A percentile compares a stretch with the other conserved stretches of the same genome.
These are phyloP conservation scores for Falcunculus frontatus DNA, from an alignment of 2,113 vertebrate genomes.

Conservation along the genomic window DNA sequence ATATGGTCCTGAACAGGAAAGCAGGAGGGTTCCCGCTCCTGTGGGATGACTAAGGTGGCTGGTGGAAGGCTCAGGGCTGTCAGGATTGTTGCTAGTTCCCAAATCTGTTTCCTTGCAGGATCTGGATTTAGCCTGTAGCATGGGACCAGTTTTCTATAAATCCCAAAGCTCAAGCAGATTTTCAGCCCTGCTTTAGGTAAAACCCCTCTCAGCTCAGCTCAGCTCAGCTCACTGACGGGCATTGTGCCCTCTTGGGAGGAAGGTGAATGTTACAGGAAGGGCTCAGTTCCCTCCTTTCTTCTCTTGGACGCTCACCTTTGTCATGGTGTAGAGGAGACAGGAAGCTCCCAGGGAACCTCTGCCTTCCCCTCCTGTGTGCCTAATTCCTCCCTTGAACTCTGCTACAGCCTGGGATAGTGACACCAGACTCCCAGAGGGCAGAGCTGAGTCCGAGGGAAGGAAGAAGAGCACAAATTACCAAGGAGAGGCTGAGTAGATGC, in stretches of 20 bases:
- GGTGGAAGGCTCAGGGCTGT: background rate
- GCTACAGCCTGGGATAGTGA: background rate
- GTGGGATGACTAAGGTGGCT: background rate
- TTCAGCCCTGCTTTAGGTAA: background rate
- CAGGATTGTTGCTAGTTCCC: background rate
- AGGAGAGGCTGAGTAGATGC: background rate
- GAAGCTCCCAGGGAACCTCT: background rate
- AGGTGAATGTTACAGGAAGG: background rate
- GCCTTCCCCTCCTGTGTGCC: background rate
- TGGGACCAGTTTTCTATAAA: background rate
- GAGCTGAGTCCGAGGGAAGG: background rate
- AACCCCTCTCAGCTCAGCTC: background rate
- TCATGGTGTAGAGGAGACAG: background rate
- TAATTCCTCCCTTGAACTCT: background rate
- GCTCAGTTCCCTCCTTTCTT: background rate
- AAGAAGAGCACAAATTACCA: background rate
- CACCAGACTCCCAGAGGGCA: background rate
- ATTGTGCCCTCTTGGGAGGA: background rate
- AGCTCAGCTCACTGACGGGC: background rate
- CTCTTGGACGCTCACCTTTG: background rate
- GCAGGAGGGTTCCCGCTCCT: background rate
- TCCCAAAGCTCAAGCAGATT: background rate
- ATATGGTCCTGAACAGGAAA: background rate
- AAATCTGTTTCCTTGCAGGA: background rate
- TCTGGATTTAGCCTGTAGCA: background rate